Percentiles rank a stretch among this genome's conserved stretches.
Conservation (phyloP, 64 coral and sea anemone genomes). For the Astreopora myriophthalma region DNA sequence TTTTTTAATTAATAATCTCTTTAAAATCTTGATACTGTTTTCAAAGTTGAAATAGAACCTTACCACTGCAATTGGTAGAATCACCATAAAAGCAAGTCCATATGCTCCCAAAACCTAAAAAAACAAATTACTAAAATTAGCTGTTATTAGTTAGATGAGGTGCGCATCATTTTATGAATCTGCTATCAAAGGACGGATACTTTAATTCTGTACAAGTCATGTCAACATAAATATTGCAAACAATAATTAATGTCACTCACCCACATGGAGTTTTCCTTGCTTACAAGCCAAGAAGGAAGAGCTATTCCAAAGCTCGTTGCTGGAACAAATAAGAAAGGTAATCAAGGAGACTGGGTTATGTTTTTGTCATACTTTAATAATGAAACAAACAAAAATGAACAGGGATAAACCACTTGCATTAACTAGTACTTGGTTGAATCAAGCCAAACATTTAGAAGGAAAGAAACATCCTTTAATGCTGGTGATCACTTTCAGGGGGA, state of each 20-base stretch:
- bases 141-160: not conserved
- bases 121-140: not conserved
- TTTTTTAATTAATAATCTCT: too few relatives aligned
- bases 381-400: too few relatives aligned
- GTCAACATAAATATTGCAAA: too few relatives aligned
- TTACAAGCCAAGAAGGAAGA: constrained; percentile 96
- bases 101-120: constrained; percentile 92
- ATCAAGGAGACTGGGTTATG: too few relatives aligned
- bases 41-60: not conserved
- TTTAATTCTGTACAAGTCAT: too few relatives aligned
- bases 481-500: not conserved
- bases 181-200: not conserved
- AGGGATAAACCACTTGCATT: too few relatives aligned
- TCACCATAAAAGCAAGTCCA: constrained; percentile 97
- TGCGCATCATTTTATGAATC: not conserved
- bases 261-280: constrained; percentile 98
- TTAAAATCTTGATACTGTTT: not conserved
- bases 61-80: constrained; percentile 92
- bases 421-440: too few relatives aligned
- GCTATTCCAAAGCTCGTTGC: constrained; percentile 99
- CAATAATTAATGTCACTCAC: constrained; percentile 48
- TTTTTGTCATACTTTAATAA: too few relatives aligned
- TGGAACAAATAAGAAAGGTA: constrained; percentile 1
- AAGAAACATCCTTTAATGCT: too few relatives aligned
- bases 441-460: too few relatives aligned